These are phyloP conservation scores for Puffinus mauretanicus DNA, from an alignment of 2,113 vertebrate species.

Conservation along the genomic window DNA sequence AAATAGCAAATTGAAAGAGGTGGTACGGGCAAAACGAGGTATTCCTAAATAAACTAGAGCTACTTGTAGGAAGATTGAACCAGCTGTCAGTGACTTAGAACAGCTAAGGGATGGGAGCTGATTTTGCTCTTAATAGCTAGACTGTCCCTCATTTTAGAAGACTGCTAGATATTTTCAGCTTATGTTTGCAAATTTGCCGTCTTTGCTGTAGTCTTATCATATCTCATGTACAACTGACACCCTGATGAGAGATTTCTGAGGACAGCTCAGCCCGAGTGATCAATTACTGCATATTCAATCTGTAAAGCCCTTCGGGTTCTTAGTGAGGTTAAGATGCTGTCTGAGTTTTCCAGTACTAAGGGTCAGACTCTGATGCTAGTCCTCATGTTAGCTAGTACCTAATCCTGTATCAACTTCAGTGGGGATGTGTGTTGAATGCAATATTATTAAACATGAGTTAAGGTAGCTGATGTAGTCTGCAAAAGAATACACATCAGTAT, in stretches of 20 bases:
- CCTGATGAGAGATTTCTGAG: background rate
- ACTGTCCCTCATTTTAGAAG: slow-evolving; percentile 16
- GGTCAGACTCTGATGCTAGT: background rate
- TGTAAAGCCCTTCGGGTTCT: background rate
- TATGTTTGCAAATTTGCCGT: background rate
- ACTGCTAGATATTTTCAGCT: slow-evolving; percentile 5
- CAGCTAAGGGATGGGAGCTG: background rate
- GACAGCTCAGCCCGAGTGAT: background rate
- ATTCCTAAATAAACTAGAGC: slow-evolving; percentile 12
- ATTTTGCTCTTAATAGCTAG: slow-evolving; percentile 27
- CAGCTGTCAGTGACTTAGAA: slow-evolving; percentile 12
- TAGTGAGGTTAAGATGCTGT: background rate
- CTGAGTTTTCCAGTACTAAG: background rate
- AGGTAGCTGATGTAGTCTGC: background rate
- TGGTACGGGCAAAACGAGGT: background rate
- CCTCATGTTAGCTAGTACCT: background rate
- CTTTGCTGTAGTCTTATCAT: slow-evolving; percentile 8
- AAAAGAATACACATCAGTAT: background rate
- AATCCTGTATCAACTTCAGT: background rate
- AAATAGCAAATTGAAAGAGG: background rate
- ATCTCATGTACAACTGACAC: background rate
- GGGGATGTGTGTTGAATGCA: background rate
- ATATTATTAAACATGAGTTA: background rate
- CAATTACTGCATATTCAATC: background rate
- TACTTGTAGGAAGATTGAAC: slow-evolving; percentile 21